Percentiles rank a stretch among this genome's conserved stretches.
These are phyloP conservation scores for Pangasius djambal DNA, from an alignment of 2,797 vertebrate species.

Conservation along the genomic window DNA sequence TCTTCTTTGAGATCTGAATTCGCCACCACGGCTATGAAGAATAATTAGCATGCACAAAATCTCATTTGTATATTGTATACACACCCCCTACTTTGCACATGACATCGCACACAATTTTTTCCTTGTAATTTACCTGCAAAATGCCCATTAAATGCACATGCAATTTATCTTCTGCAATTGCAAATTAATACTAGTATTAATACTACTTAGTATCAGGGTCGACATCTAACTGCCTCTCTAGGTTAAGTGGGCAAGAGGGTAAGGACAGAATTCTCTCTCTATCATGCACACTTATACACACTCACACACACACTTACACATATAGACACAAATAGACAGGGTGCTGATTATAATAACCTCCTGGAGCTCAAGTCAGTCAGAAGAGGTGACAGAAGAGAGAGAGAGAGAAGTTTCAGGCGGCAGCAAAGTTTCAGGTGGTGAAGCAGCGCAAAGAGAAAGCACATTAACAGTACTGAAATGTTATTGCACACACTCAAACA, in stretches of 20 bases:
- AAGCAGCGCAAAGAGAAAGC: slow-evolving; percentile 26
- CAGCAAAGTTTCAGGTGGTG: slow-evolving; percentile 32
- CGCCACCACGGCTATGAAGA: neutral
- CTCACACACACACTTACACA: neutral
- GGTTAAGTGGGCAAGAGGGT: neutral
- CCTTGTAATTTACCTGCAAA: neutral
- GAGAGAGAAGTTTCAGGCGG: slow-evolving; percentile 15
- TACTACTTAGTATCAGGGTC: neutral
- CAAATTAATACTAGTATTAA: neutral
- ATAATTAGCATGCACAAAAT: slow-evolving; percentile 2
- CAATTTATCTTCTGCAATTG: neutral
- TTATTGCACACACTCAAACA: slow-evolving; percentile 27
- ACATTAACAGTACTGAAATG: slow-evolving; percentile 37
- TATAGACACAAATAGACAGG: neutral
- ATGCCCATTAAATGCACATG: neutral
- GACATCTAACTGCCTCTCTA: slow-evolving; percentile 12
- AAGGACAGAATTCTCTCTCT: neutral
- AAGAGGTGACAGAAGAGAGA: neutral
- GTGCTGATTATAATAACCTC: slow-evolving; percentile 29
- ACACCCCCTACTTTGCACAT: neutral
- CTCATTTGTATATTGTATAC: neutral
- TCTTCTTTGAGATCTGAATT: neutral
- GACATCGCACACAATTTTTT: neutral
- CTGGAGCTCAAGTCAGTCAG: neutral
- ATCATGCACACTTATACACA: neutral